Evolutionary conservation across 2,113 vertebrate genomes (phyloP), one percentile per base, ranked within the genome.

Genomic region (Bubo blakistoni): DNA sequence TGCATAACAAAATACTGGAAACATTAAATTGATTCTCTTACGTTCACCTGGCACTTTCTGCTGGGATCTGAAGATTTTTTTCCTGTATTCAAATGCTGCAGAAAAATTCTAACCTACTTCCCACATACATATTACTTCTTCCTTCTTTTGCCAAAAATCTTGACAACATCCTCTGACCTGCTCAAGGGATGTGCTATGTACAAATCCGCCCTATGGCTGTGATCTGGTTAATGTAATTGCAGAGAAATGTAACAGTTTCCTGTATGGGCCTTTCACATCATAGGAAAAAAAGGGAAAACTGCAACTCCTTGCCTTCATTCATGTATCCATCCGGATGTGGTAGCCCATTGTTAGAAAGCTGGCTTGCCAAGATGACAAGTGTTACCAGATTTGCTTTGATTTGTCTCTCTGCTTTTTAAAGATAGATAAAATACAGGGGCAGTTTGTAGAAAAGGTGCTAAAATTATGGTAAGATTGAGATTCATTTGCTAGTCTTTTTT

Each of bases 291-390:
- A 18, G n/a, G 44, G 24, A 11, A 40, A 86, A 5, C 22, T 36
- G 32, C 24, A 36, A 1, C 36, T 85, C 70, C 51, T 66, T 25
- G 38, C 21, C n/a, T 34, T 27, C 11, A 0, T 3, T 14, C 51
- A 1, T 10, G 32, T 29, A 3, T 47, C 49, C 54, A 22, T 29
- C 9, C 1, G 0, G 27, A 11, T 2, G 8, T 10, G 24, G 4
- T 0, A 20, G 42, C 38, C 38, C 12, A 5, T 1, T 15, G 47
- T 16, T 36, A 70, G 46, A 32, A n/a, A 71, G 61, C 2, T 54
- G 46, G 67, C 42, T 58, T 46, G 59, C 22, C 63, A 47, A 66
- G 58, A 16, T 8, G 36, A n/a, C 26, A 80, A 44, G 7, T 1
- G 9, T 16, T 57, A 16, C 44, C n/a, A 40, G 51, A 72, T 67